Evolutionary conservation across 2,797 vertebrate genomes (phyloP).

Genomic region (Linurgus olivaceus): DNA sequence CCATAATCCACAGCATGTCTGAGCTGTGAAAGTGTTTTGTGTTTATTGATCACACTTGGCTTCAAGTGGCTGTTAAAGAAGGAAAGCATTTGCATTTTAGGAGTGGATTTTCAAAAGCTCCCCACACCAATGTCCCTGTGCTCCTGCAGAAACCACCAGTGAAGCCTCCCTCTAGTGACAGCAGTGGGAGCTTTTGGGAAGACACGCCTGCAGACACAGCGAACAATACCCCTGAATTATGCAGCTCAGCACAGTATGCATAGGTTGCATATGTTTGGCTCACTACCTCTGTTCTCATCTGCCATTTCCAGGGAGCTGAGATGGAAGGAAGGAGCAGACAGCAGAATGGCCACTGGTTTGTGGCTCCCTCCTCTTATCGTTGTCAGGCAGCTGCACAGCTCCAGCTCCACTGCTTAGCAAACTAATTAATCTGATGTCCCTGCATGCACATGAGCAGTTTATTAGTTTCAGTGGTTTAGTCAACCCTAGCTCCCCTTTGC

Average conservation of each 20-base stretch:
- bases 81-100: not conserved
- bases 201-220: accelerated
- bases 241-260: not conserved
- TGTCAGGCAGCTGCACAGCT: not conserved
- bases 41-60: not conserved
- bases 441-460: not conserved
- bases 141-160: not conserved
- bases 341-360: not conserved
- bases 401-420: not conserved
- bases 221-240: not conserved
- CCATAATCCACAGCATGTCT: not conserved
- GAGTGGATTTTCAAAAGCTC: not conserved
- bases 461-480: constrained; percentile 19
- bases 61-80: not conserved
- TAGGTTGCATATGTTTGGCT: not conserved
- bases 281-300: not conserved
- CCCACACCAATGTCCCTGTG: not conserved
- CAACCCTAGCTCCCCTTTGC: not conserved
- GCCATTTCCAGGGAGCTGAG: not conserved
- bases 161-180: not conserved
- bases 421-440: constrained; percentile 7
- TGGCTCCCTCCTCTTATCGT: not conserved
- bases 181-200: not conserved
- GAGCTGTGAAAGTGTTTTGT: not conserved
- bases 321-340: not conserved